Evolutionary conservation across 1,140 invertebrate species (phyloP).

Genomic region (Brachionus koreanus): DNA sequence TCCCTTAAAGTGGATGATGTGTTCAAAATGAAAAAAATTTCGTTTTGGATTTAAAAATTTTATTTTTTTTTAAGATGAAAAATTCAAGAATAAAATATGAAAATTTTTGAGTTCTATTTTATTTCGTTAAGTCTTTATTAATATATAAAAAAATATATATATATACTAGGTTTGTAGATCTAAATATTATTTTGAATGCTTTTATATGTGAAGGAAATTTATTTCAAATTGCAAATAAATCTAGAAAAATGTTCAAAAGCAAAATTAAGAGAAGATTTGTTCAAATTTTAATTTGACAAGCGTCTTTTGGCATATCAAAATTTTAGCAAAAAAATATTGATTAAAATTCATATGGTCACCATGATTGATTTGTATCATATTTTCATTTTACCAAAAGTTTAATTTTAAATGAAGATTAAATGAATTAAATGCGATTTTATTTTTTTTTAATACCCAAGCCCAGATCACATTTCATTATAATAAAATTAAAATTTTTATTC

Average conservation of each 20-base stretch:
- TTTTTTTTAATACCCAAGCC: too few species aligned
- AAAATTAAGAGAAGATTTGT: not conserved
- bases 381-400: too few species aligned
- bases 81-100: conserved; percentile 39
- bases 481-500: too few species aligned
- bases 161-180: not conserved
- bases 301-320: not conserved
- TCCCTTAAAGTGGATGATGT: not conserved
- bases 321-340: too few species aligned
- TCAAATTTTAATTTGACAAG: not conserved
- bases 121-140: not conserved
- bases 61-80: conserved; percentile 8
- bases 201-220: conserved; percentile 21
- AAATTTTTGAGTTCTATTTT: conserved; percentile 23
- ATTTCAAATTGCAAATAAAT: not conserved
- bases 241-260: not conserved
- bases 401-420: too few species aligned
- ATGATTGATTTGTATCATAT: too few species aligned
- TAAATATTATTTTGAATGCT: not conserved
- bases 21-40: not conserved
- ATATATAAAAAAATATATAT: not conserved
- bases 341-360: too few species aligned
- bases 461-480: too few species aligned
- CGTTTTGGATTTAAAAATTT: conserved; percentile 2
- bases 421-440: too few species aligned